phyloP scores from a whole-genome alignment of 2,888 invertebrate species.

The Mellilla xanthometata region DNA sequence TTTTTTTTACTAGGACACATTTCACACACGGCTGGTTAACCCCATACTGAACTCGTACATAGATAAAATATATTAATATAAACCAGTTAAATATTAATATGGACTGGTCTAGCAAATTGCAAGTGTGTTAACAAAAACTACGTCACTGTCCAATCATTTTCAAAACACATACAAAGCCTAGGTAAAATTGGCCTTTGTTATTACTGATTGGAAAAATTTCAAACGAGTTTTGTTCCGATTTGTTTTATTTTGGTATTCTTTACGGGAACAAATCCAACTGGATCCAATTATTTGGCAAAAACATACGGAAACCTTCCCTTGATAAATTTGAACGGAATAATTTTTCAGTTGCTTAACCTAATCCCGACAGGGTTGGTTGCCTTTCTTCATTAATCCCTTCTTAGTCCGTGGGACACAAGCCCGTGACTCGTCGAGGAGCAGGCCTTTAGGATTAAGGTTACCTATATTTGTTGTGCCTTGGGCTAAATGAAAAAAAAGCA shows the following conservation, averaged over 20 bases:
- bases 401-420: not conserved
- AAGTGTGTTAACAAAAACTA: not conserved
- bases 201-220: slow-evolving; percentile 5
- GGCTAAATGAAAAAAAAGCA: not conserved
- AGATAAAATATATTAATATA: too few relatives aligned
- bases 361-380: not conserved
- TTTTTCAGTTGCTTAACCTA: slow-evolving; percentile 10
- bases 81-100: too few relatives aligned
- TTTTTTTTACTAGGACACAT: too few relatives aligned
- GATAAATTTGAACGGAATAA: slow-evolving; percentile 1
- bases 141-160: slow-evolving; percentile 3
- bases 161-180: too few relatives aligned
- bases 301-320: not conserved
- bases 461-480: not conserved
- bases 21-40: too few relatives aligned
- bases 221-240: slow-evolving; percentile 1
- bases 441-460: not conserved
- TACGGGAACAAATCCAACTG: slow-evolving; percentile 13
- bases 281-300: slow-evolving; percentile 8
- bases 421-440: not conserved
- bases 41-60: too few relatives aligned
- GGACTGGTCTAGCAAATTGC: too few relatives aligned
- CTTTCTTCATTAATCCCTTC: slow-evolving; percentile 1
- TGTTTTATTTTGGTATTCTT: slow-evolving; percentile 15
- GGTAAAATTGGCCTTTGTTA: slow-evolving; percentile 3